These are phyloP conservation scores for Cichladusa arquata DNA, from an alignment of 2,113 vertebrate genomes.

Conservation along the genomic window DNA sequence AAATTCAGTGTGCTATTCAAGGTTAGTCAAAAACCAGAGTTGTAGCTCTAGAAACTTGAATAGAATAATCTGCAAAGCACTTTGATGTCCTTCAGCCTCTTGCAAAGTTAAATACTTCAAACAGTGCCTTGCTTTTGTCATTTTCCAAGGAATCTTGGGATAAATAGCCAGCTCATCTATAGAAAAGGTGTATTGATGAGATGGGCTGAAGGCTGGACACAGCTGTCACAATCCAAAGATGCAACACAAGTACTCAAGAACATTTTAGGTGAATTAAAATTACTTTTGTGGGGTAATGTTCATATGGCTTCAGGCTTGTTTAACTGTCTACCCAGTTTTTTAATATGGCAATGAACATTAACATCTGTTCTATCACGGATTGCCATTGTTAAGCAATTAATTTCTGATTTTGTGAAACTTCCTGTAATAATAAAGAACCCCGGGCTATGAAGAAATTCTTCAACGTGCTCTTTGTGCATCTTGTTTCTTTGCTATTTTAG, in stretches of 20 bases:
- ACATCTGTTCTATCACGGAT: neutral
- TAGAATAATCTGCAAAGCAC: neutral
- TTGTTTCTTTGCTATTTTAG: neutral
- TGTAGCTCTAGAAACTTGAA: neutral
- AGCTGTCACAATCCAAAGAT: neutral
- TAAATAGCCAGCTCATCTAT: neutral
- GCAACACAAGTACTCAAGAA: neutral
- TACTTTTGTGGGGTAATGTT: neutral
- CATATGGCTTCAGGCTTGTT: neutral
- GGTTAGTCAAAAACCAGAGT: neutral
- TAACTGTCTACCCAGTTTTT: neutral
- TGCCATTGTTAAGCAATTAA: constrained; percentile 1
- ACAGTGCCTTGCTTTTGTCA: constrained; percentile 29
- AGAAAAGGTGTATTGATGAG: neutral
- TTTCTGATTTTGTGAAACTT: neutral
- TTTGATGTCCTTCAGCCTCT: neutral
- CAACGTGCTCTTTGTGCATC: neutral
- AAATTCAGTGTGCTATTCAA: neutral
- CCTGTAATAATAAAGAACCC: neutral
- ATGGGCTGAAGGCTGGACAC: neutral
- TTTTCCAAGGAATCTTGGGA: neutral
- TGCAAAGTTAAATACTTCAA: neutral
- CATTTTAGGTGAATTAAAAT: neutral
- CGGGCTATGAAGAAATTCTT: neutral
- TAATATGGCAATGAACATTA: neutral